Base-by-base conservation (phyloP, 2,888 invertebrate species). In the Listrodromus nycthemerus region DNA sequence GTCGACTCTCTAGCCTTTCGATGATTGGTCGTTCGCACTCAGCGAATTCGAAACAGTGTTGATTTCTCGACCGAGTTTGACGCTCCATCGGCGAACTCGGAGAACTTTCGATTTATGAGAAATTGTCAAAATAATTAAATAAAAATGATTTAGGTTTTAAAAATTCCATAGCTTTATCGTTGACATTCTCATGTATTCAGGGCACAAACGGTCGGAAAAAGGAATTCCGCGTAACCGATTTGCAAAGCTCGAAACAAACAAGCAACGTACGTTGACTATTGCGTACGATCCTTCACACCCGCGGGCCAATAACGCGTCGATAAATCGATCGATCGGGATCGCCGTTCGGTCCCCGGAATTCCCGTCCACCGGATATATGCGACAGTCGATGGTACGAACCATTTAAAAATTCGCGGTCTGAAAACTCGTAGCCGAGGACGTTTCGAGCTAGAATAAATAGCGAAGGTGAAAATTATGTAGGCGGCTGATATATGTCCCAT, bases 391-490 rank as follows among this genome's bases (percentile, higher is more conserved):
- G 45, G 61, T n/a, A 16, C 52, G 67, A 45, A 66, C 63, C 61
- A 52, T 77, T 80, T 79, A 84, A 85, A 89, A 85, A 89, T 83
- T 77, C 85, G 75, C 70, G 78, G 52, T 74, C 55, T 71, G 85
- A 61, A 30, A 24, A 27, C 61, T 30, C 27, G 50, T 24, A 16
- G 24, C n/a, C 77, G 52, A 21, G 75, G 75, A 86, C 76, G 67
- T 79, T 73, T 69, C 84, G n/a, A 55, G 63, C 70, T 70, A 74
- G 82, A 81, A 84, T 80, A 86, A 86, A 87, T 86, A 86, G 81
- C 84, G 79, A 82, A 78, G 86, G 87, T 86, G 88, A 90, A 89
- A 91, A 91, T 90, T 90, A 90, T 91, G 90, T 88, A 88, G 88
- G 79, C 79, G 82, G 80, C 86, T 90, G 88, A 90, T 90, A 88